A percentile compares a stretch with the other conserved stretches of the same genome.
These are phyloP conservation scores for Halisarca cf. caerulea DNA, from an alignment of 37 sponge, comb jelly and placozoan genomes.

Conservation along the genomic window DNA sequence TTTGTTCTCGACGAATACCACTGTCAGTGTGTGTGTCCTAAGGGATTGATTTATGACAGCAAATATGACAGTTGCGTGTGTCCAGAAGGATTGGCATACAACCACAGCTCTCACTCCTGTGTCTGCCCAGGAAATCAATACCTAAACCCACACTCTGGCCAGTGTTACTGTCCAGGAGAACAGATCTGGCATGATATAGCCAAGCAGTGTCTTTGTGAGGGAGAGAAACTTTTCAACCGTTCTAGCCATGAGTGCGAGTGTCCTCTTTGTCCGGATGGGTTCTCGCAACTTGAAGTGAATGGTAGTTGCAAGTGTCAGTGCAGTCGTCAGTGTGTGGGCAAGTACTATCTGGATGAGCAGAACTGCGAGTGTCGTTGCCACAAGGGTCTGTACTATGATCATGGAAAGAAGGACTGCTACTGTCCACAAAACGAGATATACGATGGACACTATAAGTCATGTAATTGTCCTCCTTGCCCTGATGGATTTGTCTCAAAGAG, in stretches of 20 bases:
- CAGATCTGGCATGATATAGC: not conserved
- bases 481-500: no score
- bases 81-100: not conserved
- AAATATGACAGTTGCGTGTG: not conserved
- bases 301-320: not conserved
- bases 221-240: not conserved
- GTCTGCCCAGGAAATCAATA: slow-evolving; percentile 5
- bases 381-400: not conserved
- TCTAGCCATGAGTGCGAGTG: not conserved
- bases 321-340: not conserved
- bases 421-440: no score
- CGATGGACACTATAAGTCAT: no score
- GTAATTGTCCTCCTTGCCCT: no score
- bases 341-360: not conserved
- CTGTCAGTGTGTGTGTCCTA: slow-evolving; percentile 24
- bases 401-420: no score
- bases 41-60: not conserved
- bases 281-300: not conserved
- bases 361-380: not conserved
- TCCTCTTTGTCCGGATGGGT: not conserved
- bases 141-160: not conserved
- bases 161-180: not conserved
- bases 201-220: not conserved
- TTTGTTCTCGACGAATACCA: not conserved
- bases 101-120: not conserved